Evolutionary conservation across 2,113 vertebrate genomes (phyloP).

Genomic region (Lepus timidus): DNA sequence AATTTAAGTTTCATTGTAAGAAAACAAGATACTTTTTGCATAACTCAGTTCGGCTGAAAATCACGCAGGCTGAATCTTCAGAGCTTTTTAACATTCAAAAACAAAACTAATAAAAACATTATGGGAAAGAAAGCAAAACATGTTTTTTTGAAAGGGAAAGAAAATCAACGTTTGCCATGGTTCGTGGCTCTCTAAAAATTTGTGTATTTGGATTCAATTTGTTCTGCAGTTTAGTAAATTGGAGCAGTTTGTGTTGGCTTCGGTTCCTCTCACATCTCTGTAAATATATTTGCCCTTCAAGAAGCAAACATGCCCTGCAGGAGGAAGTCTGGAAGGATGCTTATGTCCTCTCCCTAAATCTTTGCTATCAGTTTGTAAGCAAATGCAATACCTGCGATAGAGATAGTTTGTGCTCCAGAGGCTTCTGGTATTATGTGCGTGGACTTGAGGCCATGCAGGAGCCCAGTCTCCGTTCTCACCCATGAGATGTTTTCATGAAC

Average conservation of each 20-base stretch:
- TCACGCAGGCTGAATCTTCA: neutral
- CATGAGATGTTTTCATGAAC: neutral
- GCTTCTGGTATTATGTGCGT: neutral
- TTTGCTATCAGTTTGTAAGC: neutral
- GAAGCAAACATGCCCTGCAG: neutral
- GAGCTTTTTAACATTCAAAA: slow-evolving; percentile 51
- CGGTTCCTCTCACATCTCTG: neutral
- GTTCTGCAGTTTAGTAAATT: slow-evolving; percentile 49
- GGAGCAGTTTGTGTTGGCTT: neutral
- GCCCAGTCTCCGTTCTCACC: neutral
- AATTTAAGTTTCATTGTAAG: neutral
- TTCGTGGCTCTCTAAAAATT: neutral
- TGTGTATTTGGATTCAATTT: slow-evolving; percentile 49
- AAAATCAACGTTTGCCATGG: neutral
- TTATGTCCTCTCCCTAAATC: neutral
- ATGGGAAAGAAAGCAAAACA: slow-evolving; percentile 34
- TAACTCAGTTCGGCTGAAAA: slow-evolving; percentile 8
- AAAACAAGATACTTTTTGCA: slow-evolving; percentile 11
- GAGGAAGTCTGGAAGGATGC: neutral
- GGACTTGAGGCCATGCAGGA: neutral
- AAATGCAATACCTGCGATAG: neutral
- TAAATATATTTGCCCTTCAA: neutral
- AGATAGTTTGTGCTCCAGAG: neutral
- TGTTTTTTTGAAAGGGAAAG: neutral
- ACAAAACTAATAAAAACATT: slow-evolving; percentile 58